Evolutionary conservation across 2,888 invertebrate species (phyloP).

Genomic region (Byasa hedistus): DNA sequence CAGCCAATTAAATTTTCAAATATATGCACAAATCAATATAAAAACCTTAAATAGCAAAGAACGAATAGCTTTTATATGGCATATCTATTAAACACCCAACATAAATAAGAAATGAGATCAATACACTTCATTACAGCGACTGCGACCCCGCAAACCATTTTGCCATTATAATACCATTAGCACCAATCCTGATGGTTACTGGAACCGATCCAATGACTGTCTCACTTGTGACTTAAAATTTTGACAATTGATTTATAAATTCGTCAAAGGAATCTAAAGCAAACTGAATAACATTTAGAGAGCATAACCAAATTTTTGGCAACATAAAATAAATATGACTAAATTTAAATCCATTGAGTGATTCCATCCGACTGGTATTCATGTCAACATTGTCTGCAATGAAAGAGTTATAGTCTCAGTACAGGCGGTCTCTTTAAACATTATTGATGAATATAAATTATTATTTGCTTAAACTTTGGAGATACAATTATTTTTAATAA

Average conservation of each 20-base stretch:
- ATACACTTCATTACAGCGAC: constrained; percentile 50
- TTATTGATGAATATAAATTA: no score
- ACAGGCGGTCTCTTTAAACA: no score
- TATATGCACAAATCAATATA: constrained; percentile 43
- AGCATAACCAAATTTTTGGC: constrained; percentile 61
- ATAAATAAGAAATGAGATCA: constrained; percentile 76
- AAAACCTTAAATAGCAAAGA: constrained; percentile 57
- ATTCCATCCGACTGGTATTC: constrained; percentile 42
- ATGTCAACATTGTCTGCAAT: constrained; percentile 49
- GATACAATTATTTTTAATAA: no score
- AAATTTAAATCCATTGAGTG: constrained; percentile 48
- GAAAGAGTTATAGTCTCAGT: constrained; percentile 12
- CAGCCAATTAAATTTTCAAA: constrained; percentile 51
- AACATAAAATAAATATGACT: constrained; percentile 46
- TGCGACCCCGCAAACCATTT: constrained; percentile 19
- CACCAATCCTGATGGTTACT: constrained; percentile 33
- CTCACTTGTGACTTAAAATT: constrained; percentile 32
- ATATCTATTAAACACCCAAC: constrained; percentile 62
- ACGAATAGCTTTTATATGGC: constrained; percentile 63
- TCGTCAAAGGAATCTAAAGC: constrained; percentile 45
- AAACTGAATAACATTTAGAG: constrained; percentile 54
- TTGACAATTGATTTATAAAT: constrained; percentile 50
- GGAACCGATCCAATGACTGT: constrained; percentile 7
- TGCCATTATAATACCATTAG: constrained; percentile 28
- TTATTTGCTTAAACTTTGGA: no score